Evolutionary conservation across 2,797 vertebrate species (phyloP), one percentile per base, ranked within the genome.

Genomic region (Steatocranus sp.): DNA sequence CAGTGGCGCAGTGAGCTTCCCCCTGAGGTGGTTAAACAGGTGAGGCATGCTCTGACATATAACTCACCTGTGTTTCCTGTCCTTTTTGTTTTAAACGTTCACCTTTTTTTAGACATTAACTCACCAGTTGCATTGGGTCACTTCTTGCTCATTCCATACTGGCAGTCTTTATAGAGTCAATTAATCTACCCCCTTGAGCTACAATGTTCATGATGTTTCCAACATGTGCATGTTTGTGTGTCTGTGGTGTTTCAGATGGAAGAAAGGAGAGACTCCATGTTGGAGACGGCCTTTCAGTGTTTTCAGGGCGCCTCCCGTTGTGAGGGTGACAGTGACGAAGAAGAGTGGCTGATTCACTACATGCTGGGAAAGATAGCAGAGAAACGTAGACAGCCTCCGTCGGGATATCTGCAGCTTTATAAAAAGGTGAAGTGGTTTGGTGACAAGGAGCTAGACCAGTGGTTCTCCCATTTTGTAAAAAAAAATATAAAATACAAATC

Each of bases 261-360:
- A 79, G 97, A 98, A 85, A 96, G 98, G 70, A 97, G 97, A 36
- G 96, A 98, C 88, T 96, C 97, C 75, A 99, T 99, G 98, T 87
- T 99, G 89, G 97, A 97, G 93, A 98, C 97, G 0, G 97, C 98
- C 12, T 95, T 95, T n/a, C 94, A 97, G 91, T 99, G 99, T 89
- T 99, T 99, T 89, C 96, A 97, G 1, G 97, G 98, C 0, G 98
- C 99, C 0, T 97, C 98, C 7, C 95, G 88, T 53, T 99, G 98
- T 20, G 98, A 98, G 89, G 98, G 98, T 0, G 98, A 98, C 1
- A 98, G 98, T 0, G 98, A 99, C 1, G 98, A 99, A 90, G 98
- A 99, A 90, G 98, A 99, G 93, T 99, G 99, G 99, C 97, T 99
- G 23, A 98, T 99, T 86, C 98, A 99, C 89, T 99, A 99, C 94